phyloP scores from a whole-genome alignment of 1,140 invertebrate genomes.

The Nymphalis io region DNA sequence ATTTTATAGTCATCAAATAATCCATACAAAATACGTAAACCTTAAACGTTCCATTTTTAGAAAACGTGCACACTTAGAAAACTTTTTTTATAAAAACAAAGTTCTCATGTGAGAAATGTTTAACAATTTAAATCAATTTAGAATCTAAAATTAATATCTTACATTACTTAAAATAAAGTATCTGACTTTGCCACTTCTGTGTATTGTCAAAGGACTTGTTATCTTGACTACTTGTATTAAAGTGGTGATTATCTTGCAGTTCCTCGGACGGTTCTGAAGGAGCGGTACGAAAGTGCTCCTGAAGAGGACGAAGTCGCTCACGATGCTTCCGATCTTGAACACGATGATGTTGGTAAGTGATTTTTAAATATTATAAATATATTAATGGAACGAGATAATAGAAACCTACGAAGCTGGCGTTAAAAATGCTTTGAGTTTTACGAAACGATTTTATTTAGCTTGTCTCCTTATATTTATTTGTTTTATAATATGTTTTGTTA shows the following conservation, averaged over 20 bases:
- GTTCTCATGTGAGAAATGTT: too few species aligned
- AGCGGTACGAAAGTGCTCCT: slow-evolving; percentile 87
- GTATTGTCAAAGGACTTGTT: slow-evolving; percentile 29
- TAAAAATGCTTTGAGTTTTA: too few species aligned
- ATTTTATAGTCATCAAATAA: too few species aligned
- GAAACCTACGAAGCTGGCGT: too few species aligned
- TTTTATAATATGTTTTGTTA: too few species aligned
- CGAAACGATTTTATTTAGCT: too few species aligned
- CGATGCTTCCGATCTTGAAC: slow-evolving; percentile 75
- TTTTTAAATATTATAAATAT: slow-evolving; percentile 11
- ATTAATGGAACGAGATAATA: neutral
- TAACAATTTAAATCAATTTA: slow-evolving; percentile 41
- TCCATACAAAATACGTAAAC: too few species aligned
- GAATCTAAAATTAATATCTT: slow-evolving; percentile 70
- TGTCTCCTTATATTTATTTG: too few species aligned
- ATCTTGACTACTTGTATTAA: slow-evolving; percentile 42
- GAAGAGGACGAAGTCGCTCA: slow-evolving; percentile 86
- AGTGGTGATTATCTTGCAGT: slow-evolving; percentile 82
- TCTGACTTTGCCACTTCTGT: slow-evolving; percentile 41
- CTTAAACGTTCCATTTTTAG: too few species aligned
- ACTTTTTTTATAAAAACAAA: too few species aligned
- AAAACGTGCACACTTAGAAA: too few species aligned
- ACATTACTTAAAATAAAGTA: slow-evolving; percentile 41
- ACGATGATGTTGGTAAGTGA: slow-evolving; percentile 77
- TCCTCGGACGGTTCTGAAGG: slow-evolving; percentile 91